Evolutionary conservation across 2,888 invertebrate genomes (phyloP).

Genomic region (Pharmacophagus antenor): DNA sequence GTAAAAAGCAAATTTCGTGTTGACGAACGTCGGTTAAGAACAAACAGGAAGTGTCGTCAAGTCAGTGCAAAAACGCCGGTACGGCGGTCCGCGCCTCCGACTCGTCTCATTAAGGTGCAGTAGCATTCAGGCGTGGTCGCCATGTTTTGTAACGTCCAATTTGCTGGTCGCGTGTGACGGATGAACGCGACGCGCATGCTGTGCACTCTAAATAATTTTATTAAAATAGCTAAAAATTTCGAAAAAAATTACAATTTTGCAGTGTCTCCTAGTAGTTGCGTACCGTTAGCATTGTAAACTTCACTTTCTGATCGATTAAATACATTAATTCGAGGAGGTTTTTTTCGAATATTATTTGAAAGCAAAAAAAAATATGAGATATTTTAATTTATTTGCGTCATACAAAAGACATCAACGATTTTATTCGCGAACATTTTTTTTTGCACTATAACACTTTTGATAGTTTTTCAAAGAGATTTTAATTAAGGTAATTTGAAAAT

Average conservation of each 20-base stretch:
- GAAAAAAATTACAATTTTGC: background rate
- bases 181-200: conserved; percentile 39
- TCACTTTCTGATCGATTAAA: no score
- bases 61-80: conserved; percentile 26
- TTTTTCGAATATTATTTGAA: background rate
- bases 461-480: background rate
- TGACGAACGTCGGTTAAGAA: conserved; percentile 5
- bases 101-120: conserved; percentile 53
- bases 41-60: conserved; percentile 33
- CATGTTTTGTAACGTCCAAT: conserved; percentile 51
- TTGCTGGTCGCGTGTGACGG: conserved; percentile 46
- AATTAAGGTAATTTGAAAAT: background rate
- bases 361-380: background rate
- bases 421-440: no score
- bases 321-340: no score
- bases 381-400: conserved; percentile 3
- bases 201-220: background rate
- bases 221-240: background rate
- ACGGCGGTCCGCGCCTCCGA: conserved; percentile 34
- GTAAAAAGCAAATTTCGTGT: background rate
- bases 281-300: no score
- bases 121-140: conserved; percentile 49
- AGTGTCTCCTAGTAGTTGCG: no score
- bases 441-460: background rate
- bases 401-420: conserved; percentile 54